Evolutionary conservation across 2,888 invertebrate genomes (phyloP), one percentile per base, ranked within the genome.

Genomic region (Cheilosia variabilis): DNA sequence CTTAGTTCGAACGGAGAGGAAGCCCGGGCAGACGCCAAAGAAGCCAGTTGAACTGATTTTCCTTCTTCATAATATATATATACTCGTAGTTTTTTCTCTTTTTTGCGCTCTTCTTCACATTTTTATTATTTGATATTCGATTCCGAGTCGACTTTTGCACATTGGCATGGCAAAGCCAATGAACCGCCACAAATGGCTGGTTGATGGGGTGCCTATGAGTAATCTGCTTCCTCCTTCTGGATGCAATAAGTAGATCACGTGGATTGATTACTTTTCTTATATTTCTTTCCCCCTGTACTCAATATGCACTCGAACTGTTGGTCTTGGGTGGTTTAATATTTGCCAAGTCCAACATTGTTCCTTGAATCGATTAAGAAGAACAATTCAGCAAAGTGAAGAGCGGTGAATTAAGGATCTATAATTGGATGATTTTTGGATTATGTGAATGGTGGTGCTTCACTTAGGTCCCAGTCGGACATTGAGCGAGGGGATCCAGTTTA

Each of bases 261-360:
- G 19, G 71, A 86, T 86, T 86, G 81, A 86, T 86, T 86, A 62
- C 81, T 72, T 76, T 81, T 84, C 52, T 57, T 65, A 22, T 43
- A 27, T 57, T 34, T 62, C 24, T 63, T 37, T 13, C 4, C 22
- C 6, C 27, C 10, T 27, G 62, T 4, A 10, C 2, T 2, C 15
- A 17, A 1, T 52, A 27, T n/a, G 2, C 43, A 37, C 22, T 17
- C 22, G 24, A 24, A 66, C 6, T 17, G 27, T 31, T 62, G 62
- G 45, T 45, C 34, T 60, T 52, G 60, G 72, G 19, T 27, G 62
- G 60, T 52, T 43, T 62, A 53, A 43, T 52, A 13, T 37, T 37
- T 13, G 37, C 13, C 13, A 4, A 37, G 13, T 37, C 13, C 1
- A 10, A 37, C 37, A 10, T 37, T 37, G 37, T 37, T 37, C 37